phyloP scores from a whole-genome alignment of 2,888 invertebrate species.

The Meteorus cinctellus region DNA sequence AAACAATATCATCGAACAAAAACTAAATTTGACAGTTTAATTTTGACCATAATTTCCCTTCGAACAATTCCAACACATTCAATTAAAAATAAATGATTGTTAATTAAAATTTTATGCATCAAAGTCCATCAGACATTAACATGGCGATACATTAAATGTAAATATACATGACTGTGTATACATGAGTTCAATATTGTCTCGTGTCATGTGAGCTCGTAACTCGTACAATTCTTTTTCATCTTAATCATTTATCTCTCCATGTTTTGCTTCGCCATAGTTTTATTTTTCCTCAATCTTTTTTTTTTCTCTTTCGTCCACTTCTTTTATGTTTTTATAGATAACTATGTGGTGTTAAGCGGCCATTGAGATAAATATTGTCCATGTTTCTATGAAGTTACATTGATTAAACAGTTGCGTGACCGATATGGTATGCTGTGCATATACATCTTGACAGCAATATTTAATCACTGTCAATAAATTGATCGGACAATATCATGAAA shows the following conservation, averaged over 20 bases:
- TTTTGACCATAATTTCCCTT: background rate
- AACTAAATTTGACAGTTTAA: background rate
- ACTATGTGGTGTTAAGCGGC: background rate
- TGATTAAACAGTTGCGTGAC: constrained; percentile 1
- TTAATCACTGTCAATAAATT: constrained; percentile 1
- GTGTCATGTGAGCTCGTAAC: constrained; percentile 1
- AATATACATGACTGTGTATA: background rate
- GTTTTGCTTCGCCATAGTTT: background rate
- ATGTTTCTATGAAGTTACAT: background rate
- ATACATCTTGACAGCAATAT: background rate
- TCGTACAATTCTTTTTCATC: background rate
- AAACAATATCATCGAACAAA: background rate
- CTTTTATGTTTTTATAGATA: constrained; percentile 2
- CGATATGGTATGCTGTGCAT: background rate
- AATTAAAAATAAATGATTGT: background rate
- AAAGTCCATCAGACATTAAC: background rate
- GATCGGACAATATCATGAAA: background rate
- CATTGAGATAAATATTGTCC: background rate
- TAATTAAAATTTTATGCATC: background rate
- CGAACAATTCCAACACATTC: background rate
- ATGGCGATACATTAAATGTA: background rate
- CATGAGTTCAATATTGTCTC: background rate
- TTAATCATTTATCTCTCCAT: background rate
- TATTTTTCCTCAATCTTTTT: background rate
- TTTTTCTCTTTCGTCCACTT: background rate